Evolutionary conservation across 2,113 vertebrate species (phyloP).

Genomic region (Alouatta palliata): DNA sequence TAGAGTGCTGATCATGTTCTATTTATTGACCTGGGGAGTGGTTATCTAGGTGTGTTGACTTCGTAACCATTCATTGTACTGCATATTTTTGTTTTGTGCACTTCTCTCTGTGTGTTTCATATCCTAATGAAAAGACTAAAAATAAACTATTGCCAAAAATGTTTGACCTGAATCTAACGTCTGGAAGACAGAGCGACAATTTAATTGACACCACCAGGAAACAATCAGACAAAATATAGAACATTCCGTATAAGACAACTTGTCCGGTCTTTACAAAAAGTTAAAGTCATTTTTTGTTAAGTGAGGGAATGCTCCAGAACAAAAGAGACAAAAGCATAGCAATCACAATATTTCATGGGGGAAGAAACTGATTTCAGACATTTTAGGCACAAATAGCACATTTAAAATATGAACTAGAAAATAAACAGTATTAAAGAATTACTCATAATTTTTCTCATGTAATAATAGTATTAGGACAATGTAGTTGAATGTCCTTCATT

Average conservation of each 20-base stretch:
- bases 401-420: neutral
- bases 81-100: neutral
- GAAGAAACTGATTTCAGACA: neutral
- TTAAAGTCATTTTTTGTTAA: neutral
- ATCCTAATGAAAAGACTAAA: neutral
- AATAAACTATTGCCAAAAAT: neutral
- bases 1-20: neutral
- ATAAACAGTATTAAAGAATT: neutral
- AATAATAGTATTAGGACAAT: neutral
- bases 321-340: neutral
- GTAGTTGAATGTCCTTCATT: neutral
- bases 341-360: neutral
- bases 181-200: neutral
- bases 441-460: neutral
- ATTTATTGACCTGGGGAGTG: neutral
- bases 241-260: neutral
- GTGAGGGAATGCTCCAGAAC: neutral
- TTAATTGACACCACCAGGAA: neutral
- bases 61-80: neutral
- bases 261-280: neutral
- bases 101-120: neutral
- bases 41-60: neutral
- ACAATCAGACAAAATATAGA: neutral
- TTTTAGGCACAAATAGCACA: neutral
- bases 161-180: neutral